Percentiles rank a stretch among this genome's conserved stretches.
Conservation (phyloP, 2,113 vertebrate genomes). For the Glaucomys volans region DNA sequence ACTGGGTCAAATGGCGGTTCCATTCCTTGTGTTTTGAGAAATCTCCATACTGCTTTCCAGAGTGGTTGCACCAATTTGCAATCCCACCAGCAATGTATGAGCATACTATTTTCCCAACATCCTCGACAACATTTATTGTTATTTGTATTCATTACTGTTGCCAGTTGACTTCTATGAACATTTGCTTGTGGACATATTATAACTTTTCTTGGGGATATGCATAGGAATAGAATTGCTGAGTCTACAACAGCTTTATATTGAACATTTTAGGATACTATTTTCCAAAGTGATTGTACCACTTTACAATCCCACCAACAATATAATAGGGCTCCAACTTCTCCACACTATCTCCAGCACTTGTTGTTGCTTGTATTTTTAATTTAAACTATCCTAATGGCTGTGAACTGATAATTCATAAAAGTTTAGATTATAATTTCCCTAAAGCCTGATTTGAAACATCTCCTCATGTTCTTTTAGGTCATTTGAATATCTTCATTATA, state of each 20-base stretch:
- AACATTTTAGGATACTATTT: neutral
- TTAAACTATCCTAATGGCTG: neutral
- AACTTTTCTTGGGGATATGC: neutral
- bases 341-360: neutral
- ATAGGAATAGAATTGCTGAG: neutral
- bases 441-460: neutral
- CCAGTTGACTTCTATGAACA: neutral
- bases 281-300: neutral
- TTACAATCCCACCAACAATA: neutral
- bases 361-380: too few relatives aligned
- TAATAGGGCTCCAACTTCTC: neutral
- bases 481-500: too few relatives aligned
- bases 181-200: neutral
- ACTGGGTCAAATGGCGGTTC: too few relatives aligned
- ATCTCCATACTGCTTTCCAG: too few relatives aligned
- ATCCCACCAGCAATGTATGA: too few relatives aligned
- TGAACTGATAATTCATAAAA: neutral
- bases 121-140: too few relatives aligned
- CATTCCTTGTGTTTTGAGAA: too few relatives aligned
- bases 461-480: neutral
- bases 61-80: too few relatives aligned
- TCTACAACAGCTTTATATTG: neutral
- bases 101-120: too few relatives aligned
- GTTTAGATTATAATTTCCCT: neutral
- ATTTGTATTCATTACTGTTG: too few relatives aligned